phyloP scores from a whole-genome alignment of 2,113 vertebrate species.

The Spea bombifrons region DNA sequence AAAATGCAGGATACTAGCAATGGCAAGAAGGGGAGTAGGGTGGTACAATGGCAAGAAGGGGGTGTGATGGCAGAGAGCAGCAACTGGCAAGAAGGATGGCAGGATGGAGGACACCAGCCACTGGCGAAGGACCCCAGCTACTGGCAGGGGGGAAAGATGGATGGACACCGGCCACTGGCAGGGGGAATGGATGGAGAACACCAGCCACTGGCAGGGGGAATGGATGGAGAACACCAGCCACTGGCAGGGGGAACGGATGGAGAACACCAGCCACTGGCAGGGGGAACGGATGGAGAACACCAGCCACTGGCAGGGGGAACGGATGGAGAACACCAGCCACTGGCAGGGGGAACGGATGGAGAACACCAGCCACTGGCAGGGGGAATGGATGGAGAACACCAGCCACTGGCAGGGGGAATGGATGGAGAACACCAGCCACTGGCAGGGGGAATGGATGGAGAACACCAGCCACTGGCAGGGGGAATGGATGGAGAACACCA shows the following conservation, averaged over 20 bases:
- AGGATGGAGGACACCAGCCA: neutral
- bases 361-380: conserved; percentile 12
- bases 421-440: conserved; percentile 13
- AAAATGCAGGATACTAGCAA: no score
- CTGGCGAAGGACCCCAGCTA: no score
- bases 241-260: neutral
- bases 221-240: neutral
- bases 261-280: neutral
- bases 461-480: conserved; percentile 17
- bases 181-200: neutral
- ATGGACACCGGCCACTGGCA: neutral
- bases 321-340: conserved; percentile 10
- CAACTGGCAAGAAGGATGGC: neutral
- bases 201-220: neutral
- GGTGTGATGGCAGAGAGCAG: neutral
- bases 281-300: conserved; percentile 37
- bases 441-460: conserved; percentile 56
- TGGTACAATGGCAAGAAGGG: neutral
- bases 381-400: conserved; percentile 26
- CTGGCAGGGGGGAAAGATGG: neutral
- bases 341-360: conserved; percentile 33
- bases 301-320: conserved; percentile 40
- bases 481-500: conserved; percentile 34
- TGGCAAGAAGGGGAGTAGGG: no score
- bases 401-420: conserved; percentile 29